Percentiles rank a stretch among this genome's conserved stretches.
phyloP scores from a whole-genome alignment of 2,797 vertebrate species.

The Gouania willdenowi region DNA sequence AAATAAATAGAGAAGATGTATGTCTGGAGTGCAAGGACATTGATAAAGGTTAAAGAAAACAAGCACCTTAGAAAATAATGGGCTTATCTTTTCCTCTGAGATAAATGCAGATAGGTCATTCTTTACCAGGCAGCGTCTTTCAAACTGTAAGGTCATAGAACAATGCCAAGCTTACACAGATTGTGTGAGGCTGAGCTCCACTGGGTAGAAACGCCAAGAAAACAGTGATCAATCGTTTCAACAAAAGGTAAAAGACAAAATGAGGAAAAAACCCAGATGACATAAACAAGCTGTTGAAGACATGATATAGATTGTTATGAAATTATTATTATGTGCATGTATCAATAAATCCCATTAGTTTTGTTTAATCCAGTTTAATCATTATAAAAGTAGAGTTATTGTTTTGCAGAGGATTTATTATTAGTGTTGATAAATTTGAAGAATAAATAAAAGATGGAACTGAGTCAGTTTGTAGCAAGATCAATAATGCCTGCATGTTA shows the following conservation, averaged over 20 bases:
- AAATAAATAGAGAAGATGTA: neutral
- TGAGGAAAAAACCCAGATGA: too few species aligned
- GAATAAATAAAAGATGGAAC: too few species aligned
- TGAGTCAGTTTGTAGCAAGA: too few species aligned
- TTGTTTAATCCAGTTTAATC: too few species aligned
- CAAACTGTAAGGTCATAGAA: neutral
- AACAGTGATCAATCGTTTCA: neutral
- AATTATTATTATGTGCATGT: too few species aligned
- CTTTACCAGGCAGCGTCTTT: neutral
- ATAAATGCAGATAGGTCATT: neutral
- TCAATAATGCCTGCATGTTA: constrained; percentile 24
- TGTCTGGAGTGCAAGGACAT: neutral
- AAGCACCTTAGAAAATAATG: neutral
- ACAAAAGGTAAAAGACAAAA: constrained; percentile 16
- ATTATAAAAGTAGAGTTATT: too few species aligned
- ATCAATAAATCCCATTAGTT: too few species aligned
- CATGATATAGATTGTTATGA: too few species aligned
- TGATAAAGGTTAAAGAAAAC: neutral
- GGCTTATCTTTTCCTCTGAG: neutral
- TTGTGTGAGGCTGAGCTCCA: neutral
- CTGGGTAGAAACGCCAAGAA: neutral
- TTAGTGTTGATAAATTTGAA: too few species aligned
- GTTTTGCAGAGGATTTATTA: too few species aligned
- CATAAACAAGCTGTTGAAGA: too few species aligned
- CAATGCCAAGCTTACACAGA: neutral